Evolutionary conservation across 2,888 invertebrate genomes (phyloP).

Genomic region (Allophyes oxyacanthae): DNA sequence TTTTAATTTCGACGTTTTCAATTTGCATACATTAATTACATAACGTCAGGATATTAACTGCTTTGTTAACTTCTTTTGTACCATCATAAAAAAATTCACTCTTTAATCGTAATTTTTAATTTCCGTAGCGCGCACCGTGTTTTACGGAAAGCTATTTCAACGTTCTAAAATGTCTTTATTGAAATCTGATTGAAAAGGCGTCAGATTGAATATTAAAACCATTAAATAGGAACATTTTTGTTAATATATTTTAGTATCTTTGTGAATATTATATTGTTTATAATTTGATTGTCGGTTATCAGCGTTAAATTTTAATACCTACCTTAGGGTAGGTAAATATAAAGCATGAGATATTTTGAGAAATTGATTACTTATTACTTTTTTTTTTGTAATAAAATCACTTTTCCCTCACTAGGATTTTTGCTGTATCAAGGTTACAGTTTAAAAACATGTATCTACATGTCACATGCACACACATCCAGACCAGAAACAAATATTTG

Average conservation of each 20-base stretch:
- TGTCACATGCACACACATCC: too few species aligned
- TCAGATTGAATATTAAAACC: constrained; percentile 40
- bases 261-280: background rate
- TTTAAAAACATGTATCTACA: too few species aligned
- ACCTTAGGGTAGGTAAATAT: too few species aligned
- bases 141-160: constrained; percentile 55
- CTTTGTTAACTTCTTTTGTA: constrained; percentile 17
- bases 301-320: background rate
- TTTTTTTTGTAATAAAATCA: too few species aligned
- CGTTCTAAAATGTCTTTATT: constrained; percentile 59
- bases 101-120: constrained; percentile 63
- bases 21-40: constrained; percentile 23
- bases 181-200: constrained; percentile 58
- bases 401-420: too few species aligned
- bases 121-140: constrained; percentile 54
- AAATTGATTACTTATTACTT: too few species aligned
- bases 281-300: background rate
- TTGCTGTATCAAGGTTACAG: too few species aligned
- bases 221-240: constrained; percentile 32
- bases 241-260: background rate
- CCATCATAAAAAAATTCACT: constrained; percentile 36
- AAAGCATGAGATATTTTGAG: background rate
- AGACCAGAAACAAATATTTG: too few species aligned
- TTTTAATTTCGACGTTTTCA: constrained; percentile 8
- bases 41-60: constrained; percentile 7